Evolutionary conservation across 1,140 invertebrate genomes (phyloP), one percentile per base, ranked within the genome.

Genomic region (Brachionus paranguensis): DNA sequence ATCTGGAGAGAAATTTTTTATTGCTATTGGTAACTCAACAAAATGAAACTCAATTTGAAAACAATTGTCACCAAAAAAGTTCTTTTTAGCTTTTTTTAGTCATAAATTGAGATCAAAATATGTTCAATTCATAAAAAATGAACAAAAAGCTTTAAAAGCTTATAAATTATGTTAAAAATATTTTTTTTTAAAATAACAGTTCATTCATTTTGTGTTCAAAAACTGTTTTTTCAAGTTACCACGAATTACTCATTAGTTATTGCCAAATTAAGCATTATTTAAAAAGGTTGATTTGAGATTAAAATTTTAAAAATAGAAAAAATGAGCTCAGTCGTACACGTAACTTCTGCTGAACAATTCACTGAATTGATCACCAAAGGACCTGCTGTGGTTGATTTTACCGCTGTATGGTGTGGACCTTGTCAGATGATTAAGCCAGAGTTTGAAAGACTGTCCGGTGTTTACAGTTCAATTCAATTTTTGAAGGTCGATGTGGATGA

Each of bases 401-500:
- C 55, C 20, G 78, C 78, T n/a, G 0, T 29, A 14, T 79, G 78
- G 78, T 79, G 78, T 37, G 78, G 78, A 79, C 78, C 78, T 27
- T 79, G 78, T 64, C 50, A 79, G 43, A 41, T 45, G 50, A 79
- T 79, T 12, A 76, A 76, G 33, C 81, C 81, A 29, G 43, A 70
- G 33, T 84, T 70, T 27, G 81, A 84, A 55, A 50, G 47, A 60
- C 33, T 84, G 5, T 50, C 81, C 1, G 12, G 27, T 10, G 43
- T 47, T 14, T 70, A 84, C 43, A 37, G 17, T 43, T 72, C 24
- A 12, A 65, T 84, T 41, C 11, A 72, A 84, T 84, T 84, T 24
- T 55, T 84, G 10, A 84, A 84, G 33, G 81, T 84, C 0, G 81
- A 84, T 50, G 81, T 84, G 20, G 81, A 84, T 72, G 64, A 84